Conservation (phyloP, 92 coral and sea anemone species). For the Muricea muricata region DNA sequence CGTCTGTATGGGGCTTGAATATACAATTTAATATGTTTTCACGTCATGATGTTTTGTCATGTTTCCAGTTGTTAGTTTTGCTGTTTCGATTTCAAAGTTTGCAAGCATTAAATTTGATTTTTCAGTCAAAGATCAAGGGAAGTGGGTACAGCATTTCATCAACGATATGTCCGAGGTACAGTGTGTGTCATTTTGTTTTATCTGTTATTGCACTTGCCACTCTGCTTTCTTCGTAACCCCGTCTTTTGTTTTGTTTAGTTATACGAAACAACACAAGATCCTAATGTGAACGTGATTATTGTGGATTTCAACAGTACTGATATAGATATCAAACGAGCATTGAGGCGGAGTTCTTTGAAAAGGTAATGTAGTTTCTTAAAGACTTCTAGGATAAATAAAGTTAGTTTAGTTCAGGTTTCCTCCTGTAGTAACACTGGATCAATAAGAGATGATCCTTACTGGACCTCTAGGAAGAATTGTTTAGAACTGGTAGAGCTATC, state of each 20-base stretch:
- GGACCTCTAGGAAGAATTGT: too few relatives aligned
- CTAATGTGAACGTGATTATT: constrained; percentile 84
- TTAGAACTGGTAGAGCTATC: too few relatives aligned
- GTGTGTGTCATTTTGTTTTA: background rate
- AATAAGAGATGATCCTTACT: too few relatives aligned
- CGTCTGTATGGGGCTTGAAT: too few relatives aligned
- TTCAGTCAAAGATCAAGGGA: constrained; percentile 92
- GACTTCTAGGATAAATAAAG: too few relatives aligned
- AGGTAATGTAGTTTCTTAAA: constrained; percentile 66
- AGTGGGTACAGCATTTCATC: constrained; percentile 96
- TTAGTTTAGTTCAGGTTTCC: too few relatives aligned
- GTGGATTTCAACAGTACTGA: constrained; percentile 94
- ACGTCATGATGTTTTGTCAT: too few relatives aligned
- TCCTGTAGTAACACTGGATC: too few relatives aligned
- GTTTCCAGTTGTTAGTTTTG: too few relatives aligned
- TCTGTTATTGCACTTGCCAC: background rate
- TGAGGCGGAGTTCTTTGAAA: constrained; percentile 76
- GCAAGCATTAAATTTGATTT: background rate
- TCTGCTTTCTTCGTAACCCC: background rate
- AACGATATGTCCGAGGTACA: constrained; percentile 92
- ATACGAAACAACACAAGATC: constrained; percentile 77
- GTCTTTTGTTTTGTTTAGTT: constrained; percentile 56
- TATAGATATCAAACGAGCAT: constrained; percentile 82
- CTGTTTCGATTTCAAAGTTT: too few relatives aligned
- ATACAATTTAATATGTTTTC: too few relatives aligned